A percentile compares a stretch with the other conserved stretches of the same genome.
Evolutionary conservation across 2,888 invertebrate species (phyloP).

Genomic region (Lasius platythorax): DNA sequence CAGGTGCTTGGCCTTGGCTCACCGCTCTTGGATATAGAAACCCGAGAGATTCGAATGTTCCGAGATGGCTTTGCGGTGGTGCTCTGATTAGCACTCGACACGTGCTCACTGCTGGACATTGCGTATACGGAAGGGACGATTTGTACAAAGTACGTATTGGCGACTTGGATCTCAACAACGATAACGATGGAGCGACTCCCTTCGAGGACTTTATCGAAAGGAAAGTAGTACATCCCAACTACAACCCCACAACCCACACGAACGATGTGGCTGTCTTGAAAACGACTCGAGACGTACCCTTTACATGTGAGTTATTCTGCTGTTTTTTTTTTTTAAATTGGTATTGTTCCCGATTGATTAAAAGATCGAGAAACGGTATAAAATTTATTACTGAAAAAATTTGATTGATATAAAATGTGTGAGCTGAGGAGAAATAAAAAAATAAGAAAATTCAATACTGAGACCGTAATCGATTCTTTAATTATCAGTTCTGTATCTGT

Average conservation of each 20-base stretch:
- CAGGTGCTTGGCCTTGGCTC: slow-evolving; percentile 94
- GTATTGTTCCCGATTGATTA: background rate
- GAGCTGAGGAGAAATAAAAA: background rate
- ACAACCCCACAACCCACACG: slow-evolving; percentile 88
- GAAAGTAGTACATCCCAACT: slow-evolving; percentile 90
- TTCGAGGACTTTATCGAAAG: slow-evolving; percentile 89
- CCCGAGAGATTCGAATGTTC: slow-evolving; percentile 83
- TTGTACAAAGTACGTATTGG: slow-evolving; percentile 92
- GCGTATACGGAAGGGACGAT: slow-evolving; percentile 88
- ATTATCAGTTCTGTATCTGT: background rate
- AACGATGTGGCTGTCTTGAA: slow-evolving; percentile 94
- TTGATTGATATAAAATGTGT: background rate
- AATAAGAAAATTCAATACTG: background rate
- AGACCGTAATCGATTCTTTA: background rate
- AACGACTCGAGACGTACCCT: slow-evolving; percentile 87
- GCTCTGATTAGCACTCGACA: slow-evolving; percentile 90
- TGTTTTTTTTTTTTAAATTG: background rate
- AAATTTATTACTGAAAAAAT: background rate
- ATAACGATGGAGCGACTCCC: slow-evolving; percentile 89
- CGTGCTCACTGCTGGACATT: slow-evolving; percentile 93
- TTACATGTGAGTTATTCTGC: slow-evolving; percentile 86
- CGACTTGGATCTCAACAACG: slow-evolving; percentile 91
- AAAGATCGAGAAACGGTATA: background rate
- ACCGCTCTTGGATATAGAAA: slow-evolving; percentile 90
- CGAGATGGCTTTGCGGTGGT: slow-evolving; percentile 89